Base-by-base conservation (phyloP, 2,113 vertebrate species). In the Hiodon alosoides region DNA sequence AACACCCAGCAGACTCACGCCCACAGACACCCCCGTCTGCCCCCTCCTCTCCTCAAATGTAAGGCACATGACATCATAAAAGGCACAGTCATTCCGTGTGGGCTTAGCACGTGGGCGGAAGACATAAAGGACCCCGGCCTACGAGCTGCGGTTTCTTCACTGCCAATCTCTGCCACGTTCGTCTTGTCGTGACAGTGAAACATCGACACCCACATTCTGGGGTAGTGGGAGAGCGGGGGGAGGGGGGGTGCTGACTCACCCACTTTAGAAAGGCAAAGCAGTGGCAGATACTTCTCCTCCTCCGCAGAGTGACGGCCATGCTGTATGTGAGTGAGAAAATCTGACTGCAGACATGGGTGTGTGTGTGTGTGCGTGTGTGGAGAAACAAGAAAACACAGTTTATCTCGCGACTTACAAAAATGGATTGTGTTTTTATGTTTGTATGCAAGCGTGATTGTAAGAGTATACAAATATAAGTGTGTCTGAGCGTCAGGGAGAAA, bases 201-300 rank as follows among this genome's bases (percentile, higher is more conserved):
- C 58, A 79, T 80, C 78, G 62, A 81, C 78, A 76, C 80, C 82
- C 80, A 83, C 82, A 76, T 72, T 31, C 75, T 76, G 72, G 78
- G 80, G 60, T 74, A 73, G 76, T 78, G 79, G 78, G 82, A 80
- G 82, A 47, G 66, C 72, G 78, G 78, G 82, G 81, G 82, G 82
- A 78, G 74, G 78, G 79, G 46, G 61, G 72, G 71, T 54, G 67
- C 74, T 83, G 82, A 83, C 68, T 83, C 80, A 83, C 76, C 66
- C 78, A 78, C 72, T 69, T 79, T 76, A 64, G 80, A 31, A 72
- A 77, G 64, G 74, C 76, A 68, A 77, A 72, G 60, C 60, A 71
- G 73, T 58, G 76, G 75, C 81, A 31, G 77, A 60, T 73, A 74
- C 69, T 48, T 71, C 75, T 64, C 47, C 59, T 71, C 75, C 31